Evolutionary conservation across 2,113 vertebrate species (phyloP).

Genomic region (Alethe diademata): DNA sequence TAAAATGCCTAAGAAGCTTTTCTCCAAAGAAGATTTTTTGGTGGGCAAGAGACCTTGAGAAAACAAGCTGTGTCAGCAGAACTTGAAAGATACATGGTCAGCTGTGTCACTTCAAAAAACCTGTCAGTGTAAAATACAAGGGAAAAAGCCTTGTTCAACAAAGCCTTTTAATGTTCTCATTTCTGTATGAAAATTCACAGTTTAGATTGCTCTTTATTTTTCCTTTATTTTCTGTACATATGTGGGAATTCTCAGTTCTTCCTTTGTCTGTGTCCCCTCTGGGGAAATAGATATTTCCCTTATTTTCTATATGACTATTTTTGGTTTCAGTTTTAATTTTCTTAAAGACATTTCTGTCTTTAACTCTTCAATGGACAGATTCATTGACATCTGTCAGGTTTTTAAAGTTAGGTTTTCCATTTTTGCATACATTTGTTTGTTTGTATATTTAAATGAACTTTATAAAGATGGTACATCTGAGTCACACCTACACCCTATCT

Average conservation of each 20-base stretch:
- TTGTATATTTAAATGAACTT: background rate
- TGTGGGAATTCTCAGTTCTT: background rate
- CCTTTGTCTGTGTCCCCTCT: background rate
- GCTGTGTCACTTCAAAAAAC: background rate
- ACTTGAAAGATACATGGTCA: background rate
- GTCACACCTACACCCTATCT: background rate
- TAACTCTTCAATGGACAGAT: background rate
- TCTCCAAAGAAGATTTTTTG: background rate
- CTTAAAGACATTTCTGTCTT: background rate
- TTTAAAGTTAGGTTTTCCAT: background rate
- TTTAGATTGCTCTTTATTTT: background rate
- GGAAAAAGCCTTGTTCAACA: background rate
- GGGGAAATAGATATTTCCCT: background rate
- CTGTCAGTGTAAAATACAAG: background rate
- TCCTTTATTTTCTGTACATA: background rate
- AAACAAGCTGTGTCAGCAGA: background rate
- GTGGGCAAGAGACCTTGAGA: background rate
- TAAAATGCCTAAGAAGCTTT: background rate
- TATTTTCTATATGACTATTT: background rate
- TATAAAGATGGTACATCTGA: background rate
- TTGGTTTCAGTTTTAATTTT: background rate
- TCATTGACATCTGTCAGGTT: background rate
- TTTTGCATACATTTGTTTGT: background rate
- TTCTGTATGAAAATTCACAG: background rate
- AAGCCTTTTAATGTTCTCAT: background rate